Evolutionary conservation across 2,797 vertebrate species (phyloP), one percentile per base, ranked within the genome.

Genomic region (Enteromius treurensis): DNA sequence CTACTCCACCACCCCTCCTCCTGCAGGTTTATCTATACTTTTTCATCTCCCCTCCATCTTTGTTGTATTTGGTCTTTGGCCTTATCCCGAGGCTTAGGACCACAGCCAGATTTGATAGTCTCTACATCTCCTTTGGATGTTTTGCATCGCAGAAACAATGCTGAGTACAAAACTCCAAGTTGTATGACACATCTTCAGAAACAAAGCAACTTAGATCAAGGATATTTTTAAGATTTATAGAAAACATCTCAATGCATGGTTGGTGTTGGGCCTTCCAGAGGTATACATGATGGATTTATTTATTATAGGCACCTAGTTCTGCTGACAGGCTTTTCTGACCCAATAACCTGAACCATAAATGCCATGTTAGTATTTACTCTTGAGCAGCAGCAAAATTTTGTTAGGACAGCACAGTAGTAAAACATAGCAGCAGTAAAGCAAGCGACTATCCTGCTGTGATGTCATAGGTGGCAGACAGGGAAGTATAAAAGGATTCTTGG

Each of bases 1-100:
- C 88, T 91, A 86, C 87, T 80, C 81, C 34, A 60, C 47, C 80
- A 83, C 79, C 85, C 86, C 85, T 49, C 77, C 65, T 77, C 23
- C 78, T 37, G 21, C 49, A 65, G 64, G 23, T 55, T 69, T 51
- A 71, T 55, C 29, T 68, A 32, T 26, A 51, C 71, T 62, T 82
- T 79, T 77, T 67, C 47, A 68, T 74, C 29, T 58, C 67, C 19
- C 77, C 47, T 75, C 64, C 68, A 62, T 69, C 69, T 60, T 76
- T 83, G 73, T 45, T 49, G 74, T 83, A 77, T 83, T 83, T 83
- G 81, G 65, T 77, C 81, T 83, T 78, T 83, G 74, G 81, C 75
- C 75, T 83, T 78, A 83, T 83, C 81, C 81, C 0, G 75, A 70
- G 75, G 81, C 81, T 83, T 78, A 13, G 29, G 65, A 70, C 49